Percentiles rank a stretch among this genome's conserved stretches.
phyloP scores from a whole-genome alignment of 2,888 invertebrate genomes.

The Sinelater perroti region DNA sequence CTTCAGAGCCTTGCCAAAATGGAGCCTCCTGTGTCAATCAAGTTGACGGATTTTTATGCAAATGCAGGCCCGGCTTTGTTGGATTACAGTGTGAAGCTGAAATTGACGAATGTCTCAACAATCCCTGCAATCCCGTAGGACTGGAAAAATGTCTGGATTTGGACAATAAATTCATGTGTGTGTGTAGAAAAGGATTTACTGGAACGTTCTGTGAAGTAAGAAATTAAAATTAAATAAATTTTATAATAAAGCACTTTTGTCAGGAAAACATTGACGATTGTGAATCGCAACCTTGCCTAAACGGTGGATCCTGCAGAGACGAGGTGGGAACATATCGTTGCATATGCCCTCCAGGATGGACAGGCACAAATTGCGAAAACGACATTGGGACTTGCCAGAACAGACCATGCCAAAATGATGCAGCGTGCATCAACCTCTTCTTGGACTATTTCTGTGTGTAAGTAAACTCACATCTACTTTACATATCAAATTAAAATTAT shows the following conservation, averaged over 20 bases:
- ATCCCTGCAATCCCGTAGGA: slow-evolving; percentile 90
- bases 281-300: slow-evolving; percentile 82
- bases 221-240: background rate
- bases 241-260: slow-evolving; percentile 11
- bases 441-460: slow-evolving; percentile 90
- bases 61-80: slow-evolving; percentile 91
- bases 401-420: slow-evolving; percentile 91
- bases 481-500: background rate
- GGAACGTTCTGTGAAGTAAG: slow-evolving; percentile 81
- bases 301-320: slow-evolving; percentile 89
- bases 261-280: slow-evolving; percentile 86
- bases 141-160: slow-evolving; percentile 90
- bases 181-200: slow-evolving; percentile 88
- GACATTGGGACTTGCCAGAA: slow-evolving; percentile 89
- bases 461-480: slow-evolving; percentile 57
- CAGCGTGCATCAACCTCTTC: slow-evolving; percentile 90
- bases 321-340: slow-evolving; percentile 86
- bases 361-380: slow-evolving; percentile 82
- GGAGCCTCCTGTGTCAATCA: slow-evolving; percentile 89
- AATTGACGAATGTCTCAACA: slow-evolving; percentile 90
- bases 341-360: slow-evolving; percentile 85
- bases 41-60: slow-evolving; percentile 89
- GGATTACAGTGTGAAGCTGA: slow-evolving; percentile 94
- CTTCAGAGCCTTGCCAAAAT: slow-evolving; percentile 89
- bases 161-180: slow-evolving; percentile 86